Conservation (phyloP, 2,113 vertebrate genomes). For the Emydura subglobosa region DNA sequence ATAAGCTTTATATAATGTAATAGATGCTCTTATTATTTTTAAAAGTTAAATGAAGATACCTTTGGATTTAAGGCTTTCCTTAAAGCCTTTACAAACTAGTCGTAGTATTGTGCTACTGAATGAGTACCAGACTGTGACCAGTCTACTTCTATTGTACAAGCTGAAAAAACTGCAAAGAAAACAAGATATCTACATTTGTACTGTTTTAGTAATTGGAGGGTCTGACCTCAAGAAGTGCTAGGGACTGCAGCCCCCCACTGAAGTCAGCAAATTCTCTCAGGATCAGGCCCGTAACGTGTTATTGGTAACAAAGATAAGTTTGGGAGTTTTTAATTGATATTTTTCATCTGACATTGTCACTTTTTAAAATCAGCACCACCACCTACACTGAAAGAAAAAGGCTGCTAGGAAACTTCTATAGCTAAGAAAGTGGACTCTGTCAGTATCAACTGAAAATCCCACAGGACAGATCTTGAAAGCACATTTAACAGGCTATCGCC, state of each 20-base stretch:
- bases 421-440: not conserved
- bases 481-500: fast-evolving
- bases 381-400: not conserved
- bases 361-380: not conserved
- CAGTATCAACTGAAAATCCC: not conserved
- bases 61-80: not conserved
- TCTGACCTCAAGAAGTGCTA: not conserved
- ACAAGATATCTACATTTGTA: not conserved
- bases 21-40: not conserved
- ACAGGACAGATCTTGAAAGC: not conserved
- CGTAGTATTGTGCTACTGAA: not conserved
- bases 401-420: not conserved
- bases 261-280: not conserved
- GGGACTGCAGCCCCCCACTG: not conserved
- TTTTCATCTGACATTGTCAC: not conserved
- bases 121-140: not conserved
- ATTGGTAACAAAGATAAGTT: not conserved
- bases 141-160: not conserved
- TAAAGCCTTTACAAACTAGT: not conserved
- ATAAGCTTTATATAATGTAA: not conserved
- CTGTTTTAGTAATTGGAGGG: not conserved
- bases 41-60: not conserved
- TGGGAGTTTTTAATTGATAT: not conserved
- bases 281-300: not conserved
- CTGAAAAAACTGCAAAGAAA: not conserved